A percentile compares a stretch with the other conserved stretches of the same genome.
These are phyloP conservation scores for Dynastes hyllus DNA, from an alignment of 2,888 invertebrate species.

Conservation along the genomic window DNA sequence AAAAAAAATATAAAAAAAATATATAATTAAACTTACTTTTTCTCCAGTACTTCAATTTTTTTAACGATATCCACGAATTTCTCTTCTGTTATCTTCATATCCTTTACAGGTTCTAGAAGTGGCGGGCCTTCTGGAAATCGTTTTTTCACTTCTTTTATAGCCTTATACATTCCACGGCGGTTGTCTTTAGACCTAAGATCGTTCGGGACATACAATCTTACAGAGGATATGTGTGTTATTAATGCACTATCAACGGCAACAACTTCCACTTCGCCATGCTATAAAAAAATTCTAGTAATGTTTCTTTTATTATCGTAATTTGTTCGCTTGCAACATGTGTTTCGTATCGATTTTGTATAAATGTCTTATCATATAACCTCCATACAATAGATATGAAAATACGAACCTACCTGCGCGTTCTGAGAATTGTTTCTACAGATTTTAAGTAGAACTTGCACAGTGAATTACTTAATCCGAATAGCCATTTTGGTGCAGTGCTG, in stretches of 20 bases:
- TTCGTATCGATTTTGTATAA: too few species aligned
- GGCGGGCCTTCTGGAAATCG: slow-evolving; percentile 93
- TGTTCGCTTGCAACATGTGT: too few species aligned
- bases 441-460: too few species aligned
- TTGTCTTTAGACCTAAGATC: slow-evolving; percentile 91
- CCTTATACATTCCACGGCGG: slow-evolving; percentile 88
- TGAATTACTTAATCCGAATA: background rate
- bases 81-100: slow-evolving; percentile 94
- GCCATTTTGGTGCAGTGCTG: background rate
- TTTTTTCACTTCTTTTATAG: slow-evolving; percentile 90
- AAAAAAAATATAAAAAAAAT: too few species aligned
- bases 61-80: slow-evolving; percentile 87
- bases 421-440: too few species aligned
- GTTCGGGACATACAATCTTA: slow-evolving; percentile 92
- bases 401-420: too few species aligned
- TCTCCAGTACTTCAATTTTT: slow-evolving; percentile 88
- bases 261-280: slow-evolving; percentile 90
- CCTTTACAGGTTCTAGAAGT: slow-evolving; percentile 92
- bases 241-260: slow-evolving; percentile 89
- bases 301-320: too few species aligned
- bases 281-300: slow-evolving; percentile 57
- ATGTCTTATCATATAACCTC: too few species aligned
- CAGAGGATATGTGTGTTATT: slow-evolving; percentile 90
- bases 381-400: background rate
- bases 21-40: slow-evolving; percentile 71